Conservation (phyloP, 2,888 invertebrate genomes). For the Catotricha subobsoleta region DNA sequence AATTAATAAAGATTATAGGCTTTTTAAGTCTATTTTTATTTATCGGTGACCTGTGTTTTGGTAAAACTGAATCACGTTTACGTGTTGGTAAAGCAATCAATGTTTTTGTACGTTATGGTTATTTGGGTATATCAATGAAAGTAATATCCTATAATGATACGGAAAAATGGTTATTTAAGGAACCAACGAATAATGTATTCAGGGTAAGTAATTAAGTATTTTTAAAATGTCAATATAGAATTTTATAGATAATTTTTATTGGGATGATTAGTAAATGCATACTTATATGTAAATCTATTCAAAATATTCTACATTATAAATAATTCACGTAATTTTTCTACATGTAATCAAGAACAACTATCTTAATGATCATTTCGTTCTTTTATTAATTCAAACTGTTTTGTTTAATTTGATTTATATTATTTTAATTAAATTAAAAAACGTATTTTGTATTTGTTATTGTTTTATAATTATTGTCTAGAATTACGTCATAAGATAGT, state of each 20-base stretch:
- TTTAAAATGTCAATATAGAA: background rate
- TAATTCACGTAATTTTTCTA: too few species aligned
- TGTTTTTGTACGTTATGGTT: constrained; percentile 61
- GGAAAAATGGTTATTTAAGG: constrained; percentile 51
- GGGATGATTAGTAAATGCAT: too few species aligned
- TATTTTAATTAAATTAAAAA: too few species aligned
- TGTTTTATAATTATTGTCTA: too few species aligned
- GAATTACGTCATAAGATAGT: too few species aligned
- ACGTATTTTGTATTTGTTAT: too few species aligned
- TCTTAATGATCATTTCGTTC: too few species aligned
- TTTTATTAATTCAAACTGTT: too few species aligned
- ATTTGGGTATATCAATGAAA: constrained; percentile 66
- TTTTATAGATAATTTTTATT: background rate
- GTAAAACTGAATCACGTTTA: constrained; percentile 27
- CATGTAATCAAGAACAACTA: too few species aligned
- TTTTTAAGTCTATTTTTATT: constrained; percentile 16
- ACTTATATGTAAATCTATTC: background rate
- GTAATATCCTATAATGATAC: constrained; percentile 66
- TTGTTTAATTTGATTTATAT: too few species aligned
- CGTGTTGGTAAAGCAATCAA: constrained; percentile 69
- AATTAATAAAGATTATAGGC: constrained; percentile 3
- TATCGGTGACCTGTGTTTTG: constrained; percentile 17
- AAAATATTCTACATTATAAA: background rate
- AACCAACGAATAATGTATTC: constrained; percentile 40
- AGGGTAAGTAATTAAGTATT: constrained; percentile 17